Evolutionary conservation across 2,888 invertebrate species (phyloP), one percentile per base, ranked within the genome.

Genomic region (Philereme vetulata): DNA sequence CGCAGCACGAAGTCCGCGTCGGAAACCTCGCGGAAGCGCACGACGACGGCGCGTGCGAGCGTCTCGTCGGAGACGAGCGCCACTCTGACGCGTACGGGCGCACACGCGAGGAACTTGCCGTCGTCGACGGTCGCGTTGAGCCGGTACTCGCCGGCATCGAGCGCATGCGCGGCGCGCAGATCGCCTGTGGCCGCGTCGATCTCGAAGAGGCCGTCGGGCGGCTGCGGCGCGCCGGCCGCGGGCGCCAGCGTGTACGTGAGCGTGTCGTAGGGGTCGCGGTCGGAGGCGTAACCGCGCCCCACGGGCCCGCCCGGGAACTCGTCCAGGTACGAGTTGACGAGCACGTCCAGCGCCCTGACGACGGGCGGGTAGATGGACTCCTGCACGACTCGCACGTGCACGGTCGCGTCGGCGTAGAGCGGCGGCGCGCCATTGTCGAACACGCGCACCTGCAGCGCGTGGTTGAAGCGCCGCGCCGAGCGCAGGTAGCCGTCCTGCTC

Each of bases 351-450:
- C 0, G 98, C 97, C 4, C 96, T 96, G 42, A 98, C 95, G 0
- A 96, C 94, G 0, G 99, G 99, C 4, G 98, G 97, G 88, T 97
- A 98, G 74, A 97, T 97, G 11, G 98, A 98, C 86, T 98, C 98
- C 88, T 98, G 98, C 66, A 98, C 97, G 4, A 98, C 95, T 84
- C 92, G 58, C 94, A 91, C 80, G 75, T 81, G 78, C 33, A 90
- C 86, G 95, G 95, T 96, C 0, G 98, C 95, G 81, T 98, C 98
- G 0, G 98, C 96, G 80, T 94, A 97, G 0, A 98, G 90, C 0
- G 98, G 96, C 6, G 98, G 98, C 33, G 95, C 96, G 7, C 98
- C 98, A 82, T 97, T 97, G 85, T 99, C 99, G 80, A 97, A 98
- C 0, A 98, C 99, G 59, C 98, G 93, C 11, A 98, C 94, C 81